Percentiles rank a stretch among this genome's conserved stretches.
Evolutionary conservation across 2,113 vertebrate species (phyloP).

Genomic region (Clarias magur): DNA sequence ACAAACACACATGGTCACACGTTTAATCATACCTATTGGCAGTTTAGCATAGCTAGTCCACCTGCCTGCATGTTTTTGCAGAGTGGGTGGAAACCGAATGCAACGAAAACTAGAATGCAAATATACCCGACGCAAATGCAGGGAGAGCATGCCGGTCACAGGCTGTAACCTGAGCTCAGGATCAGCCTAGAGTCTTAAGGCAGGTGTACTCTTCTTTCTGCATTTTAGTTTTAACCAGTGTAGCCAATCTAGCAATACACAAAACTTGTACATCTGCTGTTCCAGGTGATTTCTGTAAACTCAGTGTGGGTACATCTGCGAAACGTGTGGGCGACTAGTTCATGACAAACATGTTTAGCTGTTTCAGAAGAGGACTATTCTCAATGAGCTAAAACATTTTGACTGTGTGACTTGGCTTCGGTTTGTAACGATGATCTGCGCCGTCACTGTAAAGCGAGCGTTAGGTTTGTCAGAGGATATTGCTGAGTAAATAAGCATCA

Average conservation of each 20-base stretch:
- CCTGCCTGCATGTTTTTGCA: too few species aligned
- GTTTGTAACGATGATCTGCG: neutral
- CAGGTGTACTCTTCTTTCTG: neutral
- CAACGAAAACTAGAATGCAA: too few species aligned
- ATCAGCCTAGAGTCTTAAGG: neutral
- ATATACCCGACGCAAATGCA: neutral
- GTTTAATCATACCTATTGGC: too few species aligned
- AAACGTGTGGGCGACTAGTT: neutral
- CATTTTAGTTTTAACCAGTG: neutral
- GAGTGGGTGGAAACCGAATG: too few species aligned
- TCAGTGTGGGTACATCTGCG: neutral
- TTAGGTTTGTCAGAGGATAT: conserved; percentile 1
- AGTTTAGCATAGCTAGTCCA: too few species aligned
- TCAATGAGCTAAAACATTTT: neutral
- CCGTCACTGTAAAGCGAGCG: neutral
- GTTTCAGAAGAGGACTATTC: neutral
- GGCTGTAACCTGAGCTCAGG: neutral
- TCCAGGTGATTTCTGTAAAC: conserved; percentile 12
- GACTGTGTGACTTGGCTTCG: neutral
- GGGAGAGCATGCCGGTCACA: neutral
- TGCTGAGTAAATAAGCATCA: conserved; percentile 12
- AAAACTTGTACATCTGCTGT: neutral
- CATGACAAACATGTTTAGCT: neutral
- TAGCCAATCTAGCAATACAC: neutral
- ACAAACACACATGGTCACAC: too few species aligned